Evolutionary conservation across 2,113 vertebrate genomes (phyloP), one percentile per base, ranked within the genome.

Genomic region (Aramus guarauna): DNA sequence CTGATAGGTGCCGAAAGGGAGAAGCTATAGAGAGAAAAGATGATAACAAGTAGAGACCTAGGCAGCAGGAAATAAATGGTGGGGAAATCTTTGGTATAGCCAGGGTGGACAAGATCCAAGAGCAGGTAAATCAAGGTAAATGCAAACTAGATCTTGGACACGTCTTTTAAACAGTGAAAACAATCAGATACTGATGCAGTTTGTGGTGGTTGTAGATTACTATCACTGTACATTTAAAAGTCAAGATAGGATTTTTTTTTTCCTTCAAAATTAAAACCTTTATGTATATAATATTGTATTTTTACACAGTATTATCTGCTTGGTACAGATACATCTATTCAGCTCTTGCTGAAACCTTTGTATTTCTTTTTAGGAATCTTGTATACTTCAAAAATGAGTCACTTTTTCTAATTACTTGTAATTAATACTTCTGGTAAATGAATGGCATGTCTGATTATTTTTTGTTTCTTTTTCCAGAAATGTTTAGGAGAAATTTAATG

Each of bases 381-480:
- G n/a, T 36, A 6, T 73, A 21, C 71, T 88, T 93, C 14, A 66
- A 77, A 94, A 92, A 90, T 95, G 45, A 96, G 68, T 93, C 92
- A 93, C 78, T 94, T 95, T 53, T 92, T 77, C 88, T 85, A 96
- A 95, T 94, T 94, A 73, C 63, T 95, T 88, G 48, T 96, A 96
- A 96, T 95, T 95, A 96, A 96, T 95, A 77, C 47, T 93, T 96
- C 32, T 94, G 63, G 82, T 55, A 85, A 90, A 67, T 94, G 95
- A 94, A 90, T 96, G 82, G 22, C 78, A 55, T 83, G 48, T 66
- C 87, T 95, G 75, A 80, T 94, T 91, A 85, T 90, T 96, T 96
- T 94, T 94, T 94, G 73, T 96, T 94, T 95, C 93, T 88, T 92
- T 37, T 92, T 90, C 50, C 47, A 96, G 85, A 96, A 90, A 80